Evolutionary conservation across 2,797 vertebrate species (phyloP).

Genomic region (Lagorchestes hirsutus): DNA sequence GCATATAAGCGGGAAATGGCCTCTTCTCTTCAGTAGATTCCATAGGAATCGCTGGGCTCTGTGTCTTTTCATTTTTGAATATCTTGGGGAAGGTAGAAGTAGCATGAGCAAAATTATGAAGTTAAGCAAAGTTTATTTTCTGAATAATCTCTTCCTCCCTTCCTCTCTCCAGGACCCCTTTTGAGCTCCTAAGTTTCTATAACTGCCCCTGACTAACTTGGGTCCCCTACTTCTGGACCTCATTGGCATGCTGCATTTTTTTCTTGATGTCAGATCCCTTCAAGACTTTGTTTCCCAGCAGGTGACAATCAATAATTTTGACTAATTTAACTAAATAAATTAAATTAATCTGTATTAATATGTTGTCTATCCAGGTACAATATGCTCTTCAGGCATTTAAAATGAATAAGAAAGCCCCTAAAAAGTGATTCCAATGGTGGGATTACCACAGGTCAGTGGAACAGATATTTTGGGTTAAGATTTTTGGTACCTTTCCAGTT

Average conservation of each 20-base stretch:
- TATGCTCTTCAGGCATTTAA: conserved; percentile 8
- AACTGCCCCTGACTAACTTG: neutral
- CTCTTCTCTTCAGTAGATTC: neutral
- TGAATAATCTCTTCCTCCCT: no score
- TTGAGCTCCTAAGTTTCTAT: neutral
- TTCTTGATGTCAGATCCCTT: conserved; percentile 7
- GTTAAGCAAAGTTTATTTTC: no score
- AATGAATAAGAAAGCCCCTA: neutral
- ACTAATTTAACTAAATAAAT: conserved; percentile 26
- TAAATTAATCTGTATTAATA: neutral
- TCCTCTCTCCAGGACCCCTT: neutral
- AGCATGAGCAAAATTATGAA: no score
- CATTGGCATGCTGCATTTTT: neutral
- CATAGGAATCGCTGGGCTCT: neutral
- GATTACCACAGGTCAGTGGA: neutral
- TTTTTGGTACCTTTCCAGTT: neutral
- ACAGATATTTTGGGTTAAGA: neutral
- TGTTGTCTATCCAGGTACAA: neutral
- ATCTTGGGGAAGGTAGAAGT: neutral
- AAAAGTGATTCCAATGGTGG: neutral
- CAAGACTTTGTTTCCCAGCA: neutral
- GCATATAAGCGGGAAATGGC: neutral
- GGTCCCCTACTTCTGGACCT: neutral
- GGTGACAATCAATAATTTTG: neutral
- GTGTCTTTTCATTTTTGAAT: neutral